Evolutionary conservation across 2,888 invertebrate species (phyloP).

Genomic region (Caenorhabditis macrosperma): DNA sequence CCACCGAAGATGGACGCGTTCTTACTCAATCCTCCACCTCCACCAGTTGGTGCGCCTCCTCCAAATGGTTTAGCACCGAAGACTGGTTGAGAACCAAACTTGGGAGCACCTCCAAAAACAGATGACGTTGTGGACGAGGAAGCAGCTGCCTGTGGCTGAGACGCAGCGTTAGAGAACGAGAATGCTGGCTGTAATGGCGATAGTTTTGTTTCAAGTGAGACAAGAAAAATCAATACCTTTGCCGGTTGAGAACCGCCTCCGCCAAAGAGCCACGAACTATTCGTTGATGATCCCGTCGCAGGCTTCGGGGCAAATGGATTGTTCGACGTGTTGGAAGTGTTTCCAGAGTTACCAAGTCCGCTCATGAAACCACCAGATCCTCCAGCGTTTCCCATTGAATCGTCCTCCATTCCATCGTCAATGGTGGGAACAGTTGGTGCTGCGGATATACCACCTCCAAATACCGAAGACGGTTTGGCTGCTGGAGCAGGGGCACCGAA

Average conservation of each 20-base stretch:
- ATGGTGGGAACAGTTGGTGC: conserved; percentile 30
- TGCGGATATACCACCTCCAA: conserved; percentile 27
- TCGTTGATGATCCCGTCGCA: conserved; percentile 7
- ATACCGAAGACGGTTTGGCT: conserved; percentile 12
- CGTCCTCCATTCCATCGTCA: conserved; percentile 59
- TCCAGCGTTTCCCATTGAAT: conserved; percentile 38
- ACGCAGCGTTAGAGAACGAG: conserved; percentile 41
- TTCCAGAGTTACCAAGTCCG: conserved; percentile 34
- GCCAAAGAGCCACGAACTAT: conserved; percentile 40
- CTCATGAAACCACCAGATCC: conserved; percentile 53
- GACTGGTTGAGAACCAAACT: conserved; percentile 51
- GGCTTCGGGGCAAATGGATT: conserved; percentile 45
- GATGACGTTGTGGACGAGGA: conserved; percentile 8
- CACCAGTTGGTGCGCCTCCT: conserved; percentile 14
- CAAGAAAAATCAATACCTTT: conserved; percentile 8
- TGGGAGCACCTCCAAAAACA: conserved; percentile 35
- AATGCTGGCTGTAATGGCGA: conserved; percentile 36
- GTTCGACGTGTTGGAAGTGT: background rate
- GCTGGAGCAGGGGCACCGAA: conserved; percentile 28
- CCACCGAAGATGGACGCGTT: conserved; percentile 56
- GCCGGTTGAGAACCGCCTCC: conserved; percentile 15
- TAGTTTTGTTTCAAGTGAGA: background rate
- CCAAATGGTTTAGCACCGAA: conserved; percentile 47
- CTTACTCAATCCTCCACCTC: conserved; percentile 44
- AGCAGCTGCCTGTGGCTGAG: conserved; percentile 9